These are phyloP conservation scores for Andrena hattorfiana DNA, from an alignment of 2,888 invertebrate species.

Conservation along the genomic window DNA sequence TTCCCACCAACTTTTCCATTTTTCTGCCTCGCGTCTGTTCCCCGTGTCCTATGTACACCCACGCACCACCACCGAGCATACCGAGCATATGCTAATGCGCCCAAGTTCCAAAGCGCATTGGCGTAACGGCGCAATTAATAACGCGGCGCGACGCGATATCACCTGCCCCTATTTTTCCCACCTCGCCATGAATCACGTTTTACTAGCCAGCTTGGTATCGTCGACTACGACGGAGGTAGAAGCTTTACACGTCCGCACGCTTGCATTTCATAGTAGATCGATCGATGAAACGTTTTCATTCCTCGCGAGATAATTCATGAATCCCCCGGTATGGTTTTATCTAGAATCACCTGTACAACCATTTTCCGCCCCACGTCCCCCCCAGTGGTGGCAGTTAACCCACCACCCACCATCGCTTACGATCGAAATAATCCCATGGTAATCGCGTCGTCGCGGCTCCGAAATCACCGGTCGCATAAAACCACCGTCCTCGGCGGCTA, in stretches of 20 bases:
- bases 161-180: not conserved
- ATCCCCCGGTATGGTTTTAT: not conserved
- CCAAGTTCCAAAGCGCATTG: constrained; percentile 47
- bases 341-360: constrained; percentile 4
- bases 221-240: not conserved
- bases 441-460: constrained; percentile 2
- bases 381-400: not conserved
- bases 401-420: not conserved
- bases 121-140: constrained; percentile 59
- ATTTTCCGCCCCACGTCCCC: not conserved
- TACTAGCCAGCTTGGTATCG: not conserved
- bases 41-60: constrained; percentile 49
- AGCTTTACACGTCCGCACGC: no score
- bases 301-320: not conserved
- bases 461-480: not conserved
- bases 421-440: not conserved
- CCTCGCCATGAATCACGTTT: not conserved
- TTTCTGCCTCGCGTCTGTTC: constrained; percentile 31
- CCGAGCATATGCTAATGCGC: constrained; percentile 60
- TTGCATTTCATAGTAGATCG: not conserved
- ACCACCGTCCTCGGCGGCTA: not conserved
- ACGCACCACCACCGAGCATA: constrained; percentile 55
- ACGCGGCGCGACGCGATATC: constrained; percentile 3
- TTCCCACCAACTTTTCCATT: constrained; percentile 39
- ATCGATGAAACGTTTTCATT: not conserved